Conservation (phyloP, 2,113 vertebrate species). For the Neodon shergylaensis region DNA sequence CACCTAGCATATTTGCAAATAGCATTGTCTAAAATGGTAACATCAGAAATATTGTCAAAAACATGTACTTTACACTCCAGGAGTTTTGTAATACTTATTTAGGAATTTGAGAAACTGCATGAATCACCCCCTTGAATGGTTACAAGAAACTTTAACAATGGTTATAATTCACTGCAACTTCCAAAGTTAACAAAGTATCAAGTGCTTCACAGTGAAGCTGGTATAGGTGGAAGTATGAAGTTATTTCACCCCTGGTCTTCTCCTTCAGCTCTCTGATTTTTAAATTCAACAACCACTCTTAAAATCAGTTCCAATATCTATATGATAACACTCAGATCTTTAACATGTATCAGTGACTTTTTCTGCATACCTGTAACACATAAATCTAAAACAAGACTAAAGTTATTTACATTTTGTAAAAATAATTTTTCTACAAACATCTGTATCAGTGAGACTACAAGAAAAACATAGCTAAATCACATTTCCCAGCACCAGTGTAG, state of each 20-base stretch:
- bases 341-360: background rate
- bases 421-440: background rate
- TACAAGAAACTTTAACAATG: background rate
- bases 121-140: background rate
- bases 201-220: constrained; percentile 9
- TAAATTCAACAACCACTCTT: background rate
- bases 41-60: constrained; percentile 33
- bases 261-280: background rate
- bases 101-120: background rate
- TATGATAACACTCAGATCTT: background rate
- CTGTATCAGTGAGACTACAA: background rate
- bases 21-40: background rate
- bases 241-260: background rate
- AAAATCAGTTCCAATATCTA: background rate
- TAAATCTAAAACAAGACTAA: background rate
- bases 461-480: background rate
- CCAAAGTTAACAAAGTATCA: background rate
- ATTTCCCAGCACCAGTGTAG: background rate
- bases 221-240: background rate
- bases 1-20: background rate
- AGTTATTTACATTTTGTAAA: constrained; percentile 8
- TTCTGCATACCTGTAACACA: background rate
- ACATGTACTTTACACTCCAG: background rate
- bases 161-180: background rate
- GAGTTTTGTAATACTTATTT: background rate